Evolutionary conservation across 2,888 invertebrate species (phyloP).

Genomic region (Oxyteleia sp.): DNA sequence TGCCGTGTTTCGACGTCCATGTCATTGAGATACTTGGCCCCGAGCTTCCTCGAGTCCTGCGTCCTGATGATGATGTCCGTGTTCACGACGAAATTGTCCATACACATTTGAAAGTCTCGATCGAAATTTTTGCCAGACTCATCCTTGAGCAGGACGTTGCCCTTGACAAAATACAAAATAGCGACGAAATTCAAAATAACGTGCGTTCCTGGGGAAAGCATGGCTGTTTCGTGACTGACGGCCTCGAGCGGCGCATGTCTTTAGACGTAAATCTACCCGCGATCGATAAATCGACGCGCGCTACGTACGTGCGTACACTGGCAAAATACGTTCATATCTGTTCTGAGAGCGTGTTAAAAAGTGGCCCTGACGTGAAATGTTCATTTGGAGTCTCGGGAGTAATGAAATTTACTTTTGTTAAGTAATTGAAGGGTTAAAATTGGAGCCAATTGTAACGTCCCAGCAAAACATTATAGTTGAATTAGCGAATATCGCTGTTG

Average conservation of each 20-base stretch:
- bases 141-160: constrained; percentile 77
- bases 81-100: constrained; percentile 94
- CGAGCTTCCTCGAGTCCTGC: constrained; percentile 95
- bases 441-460: too few species aligned
- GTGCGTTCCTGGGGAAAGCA: constrained; percentile 80
- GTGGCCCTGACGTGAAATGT: too few species aligned
- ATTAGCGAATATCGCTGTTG: too few species aligned
- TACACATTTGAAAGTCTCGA: constrained; percentile 91
- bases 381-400: too few species aligned
- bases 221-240: constrained; percentile 72
- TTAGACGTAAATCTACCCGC: constrained; percentile 13
- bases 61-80: constrained; percentile 96
- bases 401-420: too few species aligned
- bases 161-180: constrained; percentile 77
- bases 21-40: constrained; percentile 95
- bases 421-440: too few species aligned
- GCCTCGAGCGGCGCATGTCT: constrained; percentile 63
- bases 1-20: constrained; percentile 93
- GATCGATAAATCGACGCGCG: constrained; percentile 70
- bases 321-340: too few species aligned
- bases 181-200: constrained; percentile 80
- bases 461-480: too few species aligned
- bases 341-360: too few species aligned
- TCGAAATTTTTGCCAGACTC: constrained; percentile 87
- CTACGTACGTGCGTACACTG: background rate